phyloP scores from a whole-genome alignment of 1,140 invertebrate species.

The Zeugodacus cucurbitae region DNA sequence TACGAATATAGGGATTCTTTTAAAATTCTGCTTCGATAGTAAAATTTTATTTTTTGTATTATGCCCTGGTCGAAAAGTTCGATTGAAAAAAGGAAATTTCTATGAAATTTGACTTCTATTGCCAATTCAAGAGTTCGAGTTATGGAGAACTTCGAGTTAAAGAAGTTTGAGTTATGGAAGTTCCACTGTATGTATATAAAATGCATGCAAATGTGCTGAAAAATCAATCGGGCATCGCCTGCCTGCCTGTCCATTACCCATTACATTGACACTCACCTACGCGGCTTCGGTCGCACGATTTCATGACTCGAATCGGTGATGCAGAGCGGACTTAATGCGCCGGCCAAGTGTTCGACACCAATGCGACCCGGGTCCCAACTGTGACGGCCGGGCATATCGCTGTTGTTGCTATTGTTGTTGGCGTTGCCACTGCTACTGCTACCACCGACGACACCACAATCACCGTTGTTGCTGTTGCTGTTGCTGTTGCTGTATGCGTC shows the following conservation, averaged over 20 bases:
- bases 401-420: conserved; percentile 32
- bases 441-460: background rate
- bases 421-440: background rate
- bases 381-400: conserved; percentile 46
- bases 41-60: too few relatives aligned
- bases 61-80: too few relatives aligned
- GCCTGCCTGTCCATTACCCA: too few relatives aligned
- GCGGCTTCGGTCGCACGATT: conserved; percentile 86
- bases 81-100: too few relatives aligned
- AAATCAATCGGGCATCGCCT: background rate
- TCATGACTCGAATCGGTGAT: conserved; percentile 82
- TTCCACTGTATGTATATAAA: too few relatives aligned
- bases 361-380: conserved; percentile 62
- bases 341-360: conserved; percentile 72
- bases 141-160: too few relatives aligned
- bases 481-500: conserved; percentile 24
- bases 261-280: conserved; percentile 73
- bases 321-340: conserved; percentile 74
- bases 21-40: too few relatives aligned
- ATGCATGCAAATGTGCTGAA: background rate
- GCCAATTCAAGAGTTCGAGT: too few relatives aligned
- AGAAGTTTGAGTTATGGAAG: too few relatives aligned
- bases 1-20: too few relatives aligned
- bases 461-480: background rate
- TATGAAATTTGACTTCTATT: too few relatives aligned